A percentile compares a stretch with the other conserved stretches of the same genome.
These are phyloP conservation scores for Trachemys scripta DNA, from an alignment of 2,113 vertebrate genomes.

Conservation along the genomic window DNA sequence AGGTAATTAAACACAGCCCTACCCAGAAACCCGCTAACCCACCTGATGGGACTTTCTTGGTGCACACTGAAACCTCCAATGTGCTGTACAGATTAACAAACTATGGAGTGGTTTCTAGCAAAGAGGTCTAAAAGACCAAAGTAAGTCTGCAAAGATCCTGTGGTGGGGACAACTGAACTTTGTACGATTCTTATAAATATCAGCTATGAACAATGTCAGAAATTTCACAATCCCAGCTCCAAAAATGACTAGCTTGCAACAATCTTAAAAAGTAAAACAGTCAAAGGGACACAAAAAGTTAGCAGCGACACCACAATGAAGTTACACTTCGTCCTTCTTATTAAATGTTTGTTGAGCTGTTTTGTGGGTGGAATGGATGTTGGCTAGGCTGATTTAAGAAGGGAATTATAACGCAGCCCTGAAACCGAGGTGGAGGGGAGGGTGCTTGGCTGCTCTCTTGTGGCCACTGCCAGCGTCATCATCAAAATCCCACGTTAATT, in stretches of 20 bases:
- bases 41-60: neutral
- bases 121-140: neutral
- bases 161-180: neutral
- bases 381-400: too few species aligned
- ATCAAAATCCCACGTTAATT: neutral
- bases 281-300: neutral
- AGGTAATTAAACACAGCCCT: neutral
- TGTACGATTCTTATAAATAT: neutral
- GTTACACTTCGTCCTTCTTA: neutral
- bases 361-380: too few species aligned
- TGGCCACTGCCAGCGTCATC: neutral
- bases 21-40: neutral
- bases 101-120: neutral
- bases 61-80: too few species aligned
- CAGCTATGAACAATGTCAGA: neutral
- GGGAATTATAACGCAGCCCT: neutral
- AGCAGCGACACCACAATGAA: neutral
- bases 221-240: neutral
- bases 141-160: neutral
- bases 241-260: neutral
- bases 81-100: too few species aligned
- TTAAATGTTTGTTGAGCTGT: too few species aligned
- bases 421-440: neutral
- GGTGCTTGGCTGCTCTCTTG: neutral
- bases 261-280: neutral